These are phyloP conservation scores for Myrmecophaga tridactyla DNA, from an alignment of 2,113 vertebrate species.

Conservation along the genomic window DNA sequence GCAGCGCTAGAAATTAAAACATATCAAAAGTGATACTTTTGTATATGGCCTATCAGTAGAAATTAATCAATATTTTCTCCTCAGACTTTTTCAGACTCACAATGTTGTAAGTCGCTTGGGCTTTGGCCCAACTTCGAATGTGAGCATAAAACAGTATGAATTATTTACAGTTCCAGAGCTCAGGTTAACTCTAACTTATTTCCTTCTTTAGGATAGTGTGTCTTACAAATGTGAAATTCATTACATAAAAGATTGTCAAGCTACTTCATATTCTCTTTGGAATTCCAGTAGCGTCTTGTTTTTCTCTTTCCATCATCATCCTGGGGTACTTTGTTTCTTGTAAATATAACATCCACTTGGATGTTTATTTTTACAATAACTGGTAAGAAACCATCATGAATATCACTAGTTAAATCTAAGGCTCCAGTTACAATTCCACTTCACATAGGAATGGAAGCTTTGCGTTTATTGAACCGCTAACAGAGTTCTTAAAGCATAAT, in stretches of 20 bases:
- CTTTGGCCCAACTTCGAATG: slow-evolving; percentile 10
- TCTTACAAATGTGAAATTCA: background rate
- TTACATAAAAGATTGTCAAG: background rate
- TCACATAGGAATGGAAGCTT: background rate
- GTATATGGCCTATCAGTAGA: background rate
- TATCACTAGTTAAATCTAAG: background rate
- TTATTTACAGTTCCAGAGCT: background rate
- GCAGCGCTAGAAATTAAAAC: background rate
- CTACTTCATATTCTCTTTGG: background rate
- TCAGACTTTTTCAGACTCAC: background rate
- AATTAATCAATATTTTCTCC: slow-evolving; percentile 37
- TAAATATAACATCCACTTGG: background rate
- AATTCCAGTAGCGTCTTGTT: background rate
- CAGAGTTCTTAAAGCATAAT: background rate
- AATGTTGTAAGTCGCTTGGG: background rate
- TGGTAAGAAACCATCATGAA: background rate
- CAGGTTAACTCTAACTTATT: background rate
- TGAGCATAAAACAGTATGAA: background rate
- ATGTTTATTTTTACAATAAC: background rate
- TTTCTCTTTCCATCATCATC: slow-evolving; percentile 30
- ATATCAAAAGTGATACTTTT: background rate
- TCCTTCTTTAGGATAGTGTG: background rate
- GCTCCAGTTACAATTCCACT: background rate
- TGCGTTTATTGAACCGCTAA: background rate
- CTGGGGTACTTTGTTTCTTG: background rate